Evolutionary conservation across 1,140 invertebrate species (phyloP), one percentile per base, ranked within the genome.

Genomic region (Eupeodes corollae): DNA sequence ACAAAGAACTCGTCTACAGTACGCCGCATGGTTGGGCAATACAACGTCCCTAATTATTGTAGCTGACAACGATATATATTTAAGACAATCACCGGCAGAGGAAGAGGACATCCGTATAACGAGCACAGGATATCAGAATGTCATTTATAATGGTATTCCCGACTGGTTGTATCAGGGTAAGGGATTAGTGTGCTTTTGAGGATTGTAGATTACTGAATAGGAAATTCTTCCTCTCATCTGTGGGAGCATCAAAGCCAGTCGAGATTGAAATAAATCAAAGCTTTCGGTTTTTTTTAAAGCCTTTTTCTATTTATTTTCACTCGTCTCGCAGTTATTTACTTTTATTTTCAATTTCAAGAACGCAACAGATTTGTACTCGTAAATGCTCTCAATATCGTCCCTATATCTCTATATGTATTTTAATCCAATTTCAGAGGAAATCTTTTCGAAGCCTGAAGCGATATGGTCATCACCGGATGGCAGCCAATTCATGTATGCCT

Each of bases 121-220:
- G 12, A 76, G 76, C 48, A 83, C 79, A 38, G 88, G 88, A 1
- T 58, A 75, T 35, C 78, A 83, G 5, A 85, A 83, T 21, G 61
- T 80, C 19, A 74, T 92, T 37, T 94, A 87, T 71, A 94, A 95
- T 70, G 91, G 91, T 18, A 78, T 95, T 18, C 88, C 91, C 1
- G 91, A 95, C 69, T 96, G 89, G 89, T 68, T 94, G 2, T 95
- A 96, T 71, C 90, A 93, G 78, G 86, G 86, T 88, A 71, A 43
- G 47, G 14, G 39, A n/a, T n/a, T 19, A 11, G 30, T 14, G 26
- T 31, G 13, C 35, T 44, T 50, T 8, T 31, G 8, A 26, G n/a
- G 32, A 13, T 37, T 6, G 8, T 19, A 44, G 15, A 31, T 16
- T 13, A n/a, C 16, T 44, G 10, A n/a, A n/a, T n/a, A n/a, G n/a